Conservation (phyloP, 2,888 invertebrate species). For the Agonopterix subpropinquella region DNA sequence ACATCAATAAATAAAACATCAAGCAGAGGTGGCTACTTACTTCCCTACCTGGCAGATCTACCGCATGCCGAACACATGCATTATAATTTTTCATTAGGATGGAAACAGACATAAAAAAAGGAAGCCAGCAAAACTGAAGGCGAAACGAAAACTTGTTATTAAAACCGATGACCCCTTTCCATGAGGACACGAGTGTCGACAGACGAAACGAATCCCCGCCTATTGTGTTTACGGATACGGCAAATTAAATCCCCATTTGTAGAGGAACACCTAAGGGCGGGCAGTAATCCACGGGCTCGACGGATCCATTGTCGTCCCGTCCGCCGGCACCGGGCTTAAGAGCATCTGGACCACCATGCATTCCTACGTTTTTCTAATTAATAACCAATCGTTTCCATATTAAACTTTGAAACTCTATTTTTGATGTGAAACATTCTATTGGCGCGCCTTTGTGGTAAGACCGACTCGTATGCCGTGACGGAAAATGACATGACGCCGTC, state of each 20-base stretch:
- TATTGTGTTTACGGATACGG: constrained; percentile 62
- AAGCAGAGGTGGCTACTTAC: no score
- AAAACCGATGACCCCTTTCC: constrained; percentile 18
- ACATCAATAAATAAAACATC: no score
- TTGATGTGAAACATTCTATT: no score
- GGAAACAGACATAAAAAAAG: no score
- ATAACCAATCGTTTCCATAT: constrained; percentile 43
- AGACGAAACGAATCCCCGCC: constrained; percentile 46
- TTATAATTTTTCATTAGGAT: no score
- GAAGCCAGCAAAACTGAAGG: no score
- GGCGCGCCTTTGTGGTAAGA: no score
- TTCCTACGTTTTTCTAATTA: constrained; percentile 59
- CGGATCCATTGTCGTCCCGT: constrained; percentile 56
- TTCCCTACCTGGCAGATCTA: no score
- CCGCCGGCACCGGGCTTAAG: constrained; percentile 53
- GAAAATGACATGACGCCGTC: no score
- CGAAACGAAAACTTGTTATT: constrained; percentile 1
- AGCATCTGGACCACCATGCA: constrained; percentile 39
- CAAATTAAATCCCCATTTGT: constrained; percentile 68
- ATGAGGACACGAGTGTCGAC: constrained; percentile 33
- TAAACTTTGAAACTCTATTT: constrained; percentile 9
- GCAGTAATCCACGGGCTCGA: constrained; percentile 55
- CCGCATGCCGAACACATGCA: no score
- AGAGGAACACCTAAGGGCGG: constrained; percentile 30
- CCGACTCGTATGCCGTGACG: no score